Evolutionary conservation across 2,888 invertebrate genomes (phyloP).

Genomic region (Ophion costatus): DNA sequence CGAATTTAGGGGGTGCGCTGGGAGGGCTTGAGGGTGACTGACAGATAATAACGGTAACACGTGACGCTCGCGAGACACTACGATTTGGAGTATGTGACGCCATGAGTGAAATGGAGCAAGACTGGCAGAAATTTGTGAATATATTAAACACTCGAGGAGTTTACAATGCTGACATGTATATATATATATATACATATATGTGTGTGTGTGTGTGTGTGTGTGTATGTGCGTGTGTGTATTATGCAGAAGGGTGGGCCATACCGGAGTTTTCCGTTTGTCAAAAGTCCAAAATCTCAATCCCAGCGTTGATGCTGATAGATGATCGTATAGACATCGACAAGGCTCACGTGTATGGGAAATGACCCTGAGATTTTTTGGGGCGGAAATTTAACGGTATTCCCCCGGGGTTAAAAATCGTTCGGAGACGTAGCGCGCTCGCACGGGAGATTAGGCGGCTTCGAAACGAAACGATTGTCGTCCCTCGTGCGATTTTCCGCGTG

Average conservation of each 20-base stretch:
- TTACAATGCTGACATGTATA: background rate
- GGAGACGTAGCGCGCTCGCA: conserved; percentile 51
- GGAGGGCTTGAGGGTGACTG: conserved; percentile 20
- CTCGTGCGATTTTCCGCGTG: too few species aligned
- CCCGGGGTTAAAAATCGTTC: conserved; percentile 66
- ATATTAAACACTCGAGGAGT: conserved; percentile 65
- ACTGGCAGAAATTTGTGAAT: conserved; percentile 67
- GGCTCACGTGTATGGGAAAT: conserved; percentile 9
- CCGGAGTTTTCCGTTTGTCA: conserved; percentile 69
- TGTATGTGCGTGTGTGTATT: background rate
- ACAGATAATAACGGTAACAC: conserved; percentile 73
- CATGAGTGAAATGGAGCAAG: conserved; percentile 50
- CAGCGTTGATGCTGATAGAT: conserved; percentile 74
- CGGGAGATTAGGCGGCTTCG: conserved; percentile 50
- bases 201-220: background rate
- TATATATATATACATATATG: too few species aligned
- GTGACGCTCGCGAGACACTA: conserved; percentile 66
- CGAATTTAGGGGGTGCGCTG: conserved; percentile 37
- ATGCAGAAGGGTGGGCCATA: conserved; percentile 34
- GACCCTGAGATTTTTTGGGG: conserved; percentile 28
- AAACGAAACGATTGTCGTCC: conserved; percentile 32
- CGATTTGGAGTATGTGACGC: conserved; percentile 43
- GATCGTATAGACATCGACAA: conserved; percentile 37
- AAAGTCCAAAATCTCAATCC: conserved; percentile 75
- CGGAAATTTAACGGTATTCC: conserved; percentile 32